A percentile compares a stretch with the other conserved stretches of the same genome.
Conservation (phyloP, 2,113 vertebrate species). For the Chlorodrepanis virens region DNA sequence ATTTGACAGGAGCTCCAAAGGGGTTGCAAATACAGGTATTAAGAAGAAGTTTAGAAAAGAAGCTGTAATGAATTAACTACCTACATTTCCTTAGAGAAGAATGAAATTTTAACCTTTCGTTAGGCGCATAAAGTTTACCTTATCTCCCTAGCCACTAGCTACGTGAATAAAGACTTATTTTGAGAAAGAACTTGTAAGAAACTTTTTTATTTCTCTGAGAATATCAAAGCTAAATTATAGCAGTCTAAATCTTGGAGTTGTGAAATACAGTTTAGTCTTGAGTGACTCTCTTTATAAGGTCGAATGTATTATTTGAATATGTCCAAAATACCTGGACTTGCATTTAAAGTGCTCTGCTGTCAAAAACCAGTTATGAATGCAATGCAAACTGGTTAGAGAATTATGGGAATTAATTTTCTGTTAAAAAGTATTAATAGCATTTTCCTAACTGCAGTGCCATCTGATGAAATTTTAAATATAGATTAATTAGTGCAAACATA, state of each 20-base stretch:
- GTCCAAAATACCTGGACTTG: background rate
- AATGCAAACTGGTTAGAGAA: background rate
- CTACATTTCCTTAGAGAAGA: background rate
- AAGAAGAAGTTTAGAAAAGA: background rate
- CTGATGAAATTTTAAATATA: background rate
- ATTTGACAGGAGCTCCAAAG: background rate
- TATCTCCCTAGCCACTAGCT: background rate
- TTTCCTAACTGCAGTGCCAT: background rate
- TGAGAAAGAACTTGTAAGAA: background rate
- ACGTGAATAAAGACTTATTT: background rate
- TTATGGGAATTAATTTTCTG: background rate
- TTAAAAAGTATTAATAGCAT: background rate
- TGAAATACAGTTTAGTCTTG: background rate
- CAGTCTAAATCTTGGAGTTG: background rate
- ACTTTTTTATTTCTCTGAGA: background rate
- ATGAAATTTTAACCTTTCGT: background rate
- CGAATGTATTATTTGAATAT: background rate
- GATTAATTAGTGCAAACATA: background rate
- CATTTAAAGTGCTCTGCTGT: background rate
- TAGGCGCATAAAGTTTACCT: background rate
- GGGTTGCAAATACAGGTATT: background rate
- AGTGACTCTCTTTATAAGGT: background rate
- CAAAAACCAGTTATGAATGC: background rate
- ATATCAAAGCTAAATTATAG: background rate
- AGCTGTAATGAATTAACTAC: background rate